A percentile compares a stretch with the other conserved stretches of the same genome.
These are phyloP conservation scores for Trissolcus basalis DNA, from an alignment of 1,140 invertebrate genomes.

Conservation along the genomic window DNA sequence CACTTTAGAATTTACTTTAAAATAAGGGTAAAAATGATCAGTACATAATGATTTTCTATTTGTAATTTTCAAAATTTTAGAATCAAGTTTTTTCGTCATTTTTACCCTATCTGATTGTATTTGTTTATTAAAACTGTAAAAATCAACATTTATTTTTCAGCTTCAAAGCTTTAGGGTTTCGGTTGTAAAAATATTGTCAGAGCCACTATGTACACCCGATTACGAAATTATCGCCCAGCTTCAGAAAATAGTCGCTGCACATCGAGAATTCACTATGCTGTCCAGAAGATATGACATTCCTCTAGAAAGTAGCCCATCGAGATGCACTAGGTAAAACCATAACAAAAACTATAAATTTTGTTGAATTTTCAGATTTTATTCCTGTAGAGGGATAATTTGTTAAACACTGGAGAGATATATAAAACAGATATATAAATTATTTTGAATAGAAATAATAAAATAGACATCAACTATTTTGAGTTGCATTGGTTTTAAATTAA, in stretches of 20 bases:
- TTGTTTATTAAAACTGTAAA: conserved; percentile 1
- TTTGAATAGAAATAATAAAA: no score
- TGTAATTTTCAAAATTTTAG: no score
- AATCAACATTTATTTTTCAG: conserved; percentile 21
- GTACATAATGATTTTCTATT: no score
- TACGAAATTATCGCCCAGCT: conserved; percentile 85
- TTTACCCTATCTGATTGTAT: no score
- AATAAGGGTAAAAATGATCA: no score
- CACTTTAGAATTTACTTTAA: not conserved
- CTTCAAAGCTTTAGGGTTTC: conserved; percentile 78
- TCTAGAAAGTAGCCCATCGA: conserved; percentile 68
- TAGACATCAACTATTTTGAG: no score
- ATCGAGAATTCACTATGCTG: conserved; percentile 85
- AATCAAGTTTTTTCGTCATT: no score
- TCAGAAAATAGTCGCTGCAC: conserved; percentile 85
- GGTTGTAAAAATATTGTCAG: conserved; percentile 81
- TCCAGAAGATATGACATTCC: conserved; percentile 83
- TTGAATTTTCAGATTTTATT: not conserved
- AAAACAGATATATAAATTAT: no score
- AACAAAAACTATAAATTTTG: not conserved
- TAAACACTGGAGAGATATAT: not conserved
- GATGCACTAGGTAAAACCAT: conserved; percentile 69
- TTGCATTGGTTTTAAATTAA: not conserved
- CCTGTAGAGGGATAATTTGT: not conserved
- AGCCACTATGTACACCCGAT: conserved; percentile 83